These are phyloP conservation scores for Drosophila littoralis DNA, from an alignment of 1,140 invertebrate genomes.

Conservation along the genomic window DNA sequence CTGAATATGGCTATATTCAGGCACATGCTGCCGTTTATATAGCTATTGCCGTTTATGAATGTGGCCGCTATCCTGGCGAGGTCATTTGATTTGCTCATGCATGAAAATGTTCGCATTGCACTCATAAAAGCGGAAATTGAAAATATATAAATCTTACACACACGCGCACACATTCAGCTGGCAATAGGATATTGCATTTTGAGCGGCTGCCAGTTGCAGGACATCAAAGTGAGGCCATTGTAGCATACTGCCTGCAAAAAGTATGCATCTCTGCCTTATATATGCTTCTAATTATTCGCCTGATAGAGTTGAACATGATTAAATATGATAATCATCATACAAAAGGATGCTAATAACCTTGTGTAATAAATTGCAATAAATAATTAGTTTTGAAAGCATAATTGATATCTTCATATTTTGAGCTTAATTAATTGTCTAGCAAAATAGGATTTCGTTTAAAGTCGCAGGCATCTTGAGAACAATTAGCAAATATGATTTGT, in stretches of 20 bases:
- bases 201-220: conserved; percentile 5
- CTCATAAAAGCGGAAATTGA: conserved; percentile 77
- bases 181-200: conserved; percentile 25
- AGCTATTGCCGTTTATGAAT: conserved; percentile 69
- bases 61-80: conserved; percentile 19
- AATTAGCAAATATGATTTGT: conserved; percentile 1
- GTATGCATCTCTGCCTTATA: background rate
- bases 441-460: background rate
- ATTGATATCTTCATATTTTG: background rate
- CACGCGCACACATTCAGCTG: conserved; percentile 8
- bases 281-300: conserved; percentile 23
- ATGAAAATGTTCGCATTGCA: conserved; percentile 71
- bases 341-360: background rate
- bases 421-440: background rate
- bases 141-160: conserved; percentile 73
- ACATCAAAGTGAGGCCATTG: conserved; percentile 25
- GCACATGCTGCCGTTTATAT: conserved; percentile 18
- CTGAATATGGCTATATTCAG: conserved; percentile 19
- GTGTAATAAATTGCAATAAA: background rate
- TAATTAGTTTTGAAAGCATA: background rate
- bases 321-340: conserved; percentile 4
- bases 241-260: conserved; percentile 17
- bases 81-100: conserved; percentile 71
- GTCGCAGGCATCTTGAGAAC: background rate
- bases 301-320: conserved; percentile 10